Base-by-base conservation (phyloP, 2,888 invertebrate species). In the Ichneumoninae sp. region DNA sequence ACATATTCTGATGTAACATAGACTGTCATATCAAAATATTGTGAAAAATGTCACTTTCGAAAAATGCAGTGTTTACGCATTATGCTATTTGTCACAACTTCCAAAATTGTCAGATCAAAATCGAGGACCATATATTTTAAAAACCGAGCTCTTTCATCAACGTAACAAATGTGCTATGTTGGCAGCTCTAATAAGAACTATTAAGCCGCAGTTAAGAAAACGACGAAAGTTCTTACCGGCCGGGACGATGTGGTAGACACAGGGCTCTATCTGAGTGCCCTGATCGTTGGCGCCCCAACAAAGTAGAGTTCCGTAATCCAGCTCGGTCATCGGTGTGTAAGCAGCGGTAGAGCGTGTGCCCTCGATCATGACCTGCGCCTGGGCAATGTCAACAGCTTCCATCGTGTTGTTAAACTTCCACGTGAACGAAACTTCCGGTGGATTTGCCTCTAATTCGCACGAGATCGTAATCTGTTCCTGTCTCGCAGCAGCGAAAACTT, bases 331-430 rank as follows among this genome's bases (percentile, higher is more conserved):
- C n/a, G 97, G 97, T 68, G 96, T 96, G 92, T 96, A 97, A 83
- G 95, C 95, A 71, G 96, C 96, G 26, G 95, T 94, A 90, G 97
- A 96, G 44, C 95, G 95, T 8, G 95, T 94, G 52, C 95, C 95
- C 88, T 96, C 96, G 71, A 95, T 95, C 83, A 95, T 94, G 86
- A 96, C 95, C 88, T 95, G 95, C 78, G 95, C 95, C 85, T 95
- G 95, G 16, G 96, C 95, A 89, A 97, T 96, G 93, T 97, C 96
- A 86, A 96, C 94, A 40, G 95, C 95, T 89, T 96, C 96, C 87
- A 95, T 95, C 60, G 96, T 95, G 92, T 96, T 96, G 94, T 97
- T 97, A 94, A 97, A 96, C 94, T 96, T 96, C 97, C 97, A 97
- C 83, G 95, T 95, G 94, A 96, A 97, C 88, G 94, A 95, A 52